These are phyloP conservation scores for Myotis myotis DNA, from an alignment of 2,797 vertebrate species.

Conservation along the genomic window DNA sequence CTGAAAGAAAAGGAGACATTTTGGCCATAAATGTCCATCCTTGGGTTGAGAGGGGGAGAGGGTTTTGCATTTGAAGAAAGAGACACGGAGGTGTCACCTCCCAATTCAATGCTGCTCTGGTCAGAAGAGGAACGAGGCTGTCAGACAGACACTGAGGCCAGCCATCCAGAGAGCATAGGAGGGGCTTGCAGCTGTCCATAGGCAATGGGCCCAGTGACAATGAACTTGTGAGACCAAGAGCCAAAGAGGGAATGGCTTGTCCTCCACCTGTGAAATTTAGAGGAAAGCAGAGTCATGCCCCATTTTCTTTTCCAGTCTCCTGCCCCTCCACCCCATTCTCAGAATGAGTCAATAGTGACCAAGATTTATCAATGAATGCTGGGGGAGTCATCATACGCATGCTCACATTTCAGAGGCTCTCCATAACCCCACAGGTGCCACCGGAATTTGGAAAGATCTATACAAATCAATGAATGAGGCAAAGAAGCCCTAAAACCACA, in stretches of 20 bases:
- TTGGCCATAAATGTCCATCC: neutral
- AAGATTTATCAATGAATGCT: neutral
- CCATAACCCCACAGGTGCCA: neutral
- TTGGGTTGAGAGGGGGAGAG: neutral
- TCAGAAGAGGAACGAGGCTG: neutral
- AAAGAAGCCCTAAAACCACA: neutral
- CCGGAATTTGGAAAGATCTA: neutral
- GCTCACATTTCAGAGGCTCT: neutral
- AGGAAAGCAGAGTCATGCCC: neutral
- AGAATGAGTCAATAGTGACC: neutral
- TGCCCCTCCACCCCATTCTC: neutral
- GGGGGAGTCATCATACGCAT: neutral
- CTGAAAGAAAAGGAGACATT: neutral
- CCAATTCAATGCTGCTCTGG: neutral
- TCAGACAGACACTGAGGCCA: no score
- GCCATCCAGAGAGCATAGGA: rapidly evolving
- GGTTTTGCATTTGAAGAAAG: neutral
- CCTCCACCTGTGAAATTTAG: neutral
- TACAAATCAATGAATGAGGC: neutral
- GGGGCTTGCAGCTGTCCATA: rapidly evolving
- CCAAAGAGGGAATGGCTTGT: neutral
- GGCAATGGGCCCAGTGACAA: neutral
- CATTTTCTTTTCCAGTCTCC: neutral
- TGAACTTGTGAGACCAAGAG: neutral
- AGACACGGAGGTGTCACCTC: neutral